phyloP scores from a whole-genome alignment of 2,797 vertebrate species.

The Ptychadena robeensis region DNA sequence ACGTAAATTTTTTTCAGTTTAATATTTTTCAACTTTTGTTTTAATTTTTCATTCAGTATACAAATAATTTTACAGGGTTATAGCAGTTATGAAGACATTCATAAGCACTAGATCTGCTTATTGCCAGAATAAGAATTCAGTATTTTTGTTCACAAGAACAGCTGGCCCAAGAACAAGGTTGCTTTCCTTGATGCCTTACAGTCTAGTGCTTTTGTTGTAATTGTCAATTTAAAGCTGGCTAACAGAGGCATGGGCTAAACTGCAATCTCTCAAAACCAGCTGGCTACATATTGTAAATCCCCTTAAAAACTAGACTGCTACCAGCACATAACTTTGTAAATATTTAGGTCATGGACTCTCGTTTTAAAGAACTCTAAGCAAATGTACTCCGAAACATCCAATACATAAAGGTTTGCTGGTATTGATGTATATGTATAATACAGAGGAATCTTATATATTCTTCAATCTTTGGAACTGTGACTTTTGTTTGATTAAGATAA shows the following conservation, averaged over 20 bases:
- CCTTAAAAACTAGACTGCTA: neutral
- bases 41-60: neutral
- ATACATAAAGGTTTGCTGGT: no score
- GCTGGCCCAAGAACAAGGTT: slow-evolving; percentile 1
- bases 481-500: no score
- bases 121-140: neutral
- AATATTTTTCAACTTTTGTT: neutral
- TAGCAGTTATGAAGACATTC: neutral
- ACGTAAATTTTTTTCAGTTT: neutral
- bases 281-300: slow-evolving; percentile 32
- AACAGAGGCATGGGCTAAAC: slow-evolving; percentile 3
- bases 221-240: slow-evolving; percentile 21
- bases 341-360: neutral
- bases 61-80: neutral
- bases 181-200: neutral
- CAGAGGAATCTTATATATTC: no score
- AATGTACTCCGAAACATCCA: neutral
- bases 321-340: neutral
- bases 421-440: no score
- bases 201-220: slow-evolving; percentile 10
- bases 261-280: slow-evolving; percentile 25
- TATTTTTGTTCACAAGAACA: neutral
- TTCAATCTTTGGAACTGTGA: no score
- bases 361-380: neutral
- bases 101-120: neutral